Conservation (phyloP, 2,797 vertebrate genomes). For the Pelodytes ibericus region DNA sequence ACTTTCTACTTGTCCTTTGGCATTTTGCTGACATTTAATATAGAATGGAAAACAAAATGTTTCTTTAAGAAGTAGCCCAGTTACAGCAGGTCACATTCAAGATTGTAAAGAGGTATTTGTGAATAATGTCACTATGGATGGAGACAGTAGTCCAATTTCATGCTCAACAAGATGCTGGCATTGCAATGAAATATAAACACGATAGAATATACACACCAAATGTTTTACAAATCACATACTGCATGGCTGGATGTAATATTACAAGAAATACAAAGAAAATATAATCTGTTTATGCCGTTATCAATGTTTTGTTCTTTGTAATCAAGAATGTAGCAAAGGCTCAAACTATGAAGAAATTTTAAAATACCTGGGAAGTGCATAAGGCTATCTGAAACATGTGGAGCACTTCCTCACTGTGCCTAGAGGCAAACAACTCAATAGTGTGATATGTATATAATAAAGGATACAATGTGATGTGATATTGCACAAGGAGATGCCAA, state of each 20-base stretch:
- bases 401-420: too few species aligned
- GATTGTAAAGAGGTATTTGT: constrained; percentile 9
- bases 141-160: constrained; percentile 46
- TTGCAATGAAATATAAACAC: constrained; percentile 26
- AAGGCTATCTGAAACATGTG: too few species aligned
- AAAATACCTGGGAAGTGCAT: too few species aligned
- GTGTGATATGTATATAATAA: too few species aligned
- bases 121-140: constrained; percentile 17
- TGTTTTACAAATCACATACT: constrained; percentile 27
- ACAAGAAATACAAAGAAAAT: constrained; percentile 12
- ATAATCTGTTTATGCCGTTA: not conserved
- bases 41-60: constrained; percentile 12
- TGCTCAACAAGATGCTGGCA: constrained; percentile 41
- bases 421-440: too few species aligned
- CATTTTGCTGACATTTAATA: constrained; percentile 1
- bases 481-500: too few species aligned
- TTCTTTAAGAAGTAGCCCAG: not conserved
- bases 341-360: too few species aligned
- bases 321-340: too few species aligned
- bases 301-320: not conserved
- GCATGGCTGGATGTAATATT: constrained; percentile 12
- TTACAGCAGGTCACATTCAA: constrained; percentile 13
- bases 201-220: constrained; percentile 20
- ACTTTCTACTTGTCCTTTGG: not conserved
- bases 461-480: too few species aligned